Base-by-base conservation (phyloP, 2,797 vertebrate species). In the Hoplostethus mediterraneus region DNA sequence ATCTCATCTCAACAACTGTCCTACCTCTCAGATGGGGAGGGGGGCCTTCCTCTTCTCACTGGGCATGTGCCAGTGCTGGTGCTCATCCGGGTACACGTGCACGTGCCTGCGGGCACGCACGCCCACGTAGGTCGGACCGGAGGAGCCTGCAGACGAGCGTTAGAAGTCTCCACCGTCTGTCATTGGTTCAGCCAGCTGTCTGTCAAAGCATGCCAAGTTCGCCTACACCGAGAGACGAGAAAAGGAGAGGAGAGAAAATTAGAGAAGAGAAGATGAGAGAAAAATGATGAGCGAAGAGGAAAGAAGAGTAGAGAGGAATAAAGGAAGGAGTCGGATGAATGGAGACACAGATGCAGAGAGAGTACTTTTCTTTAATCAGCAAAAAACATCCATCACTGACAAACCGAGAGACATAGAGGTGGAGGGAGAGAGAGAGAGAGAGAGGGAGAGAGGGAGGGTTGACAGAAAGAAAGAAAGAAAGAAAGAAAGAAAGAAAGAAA, bases 31-130 rank as follows among this genome's bases (percentile, higher is more conserved):
- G 28, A n/a, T 16, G 60, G 63, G 63, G 63, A n/a, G 48, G 63
- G 61, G 21, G 61, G 67, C 2, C 31, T 55, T 48, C 79, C 59
- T 75, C 78, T 73, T 72, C 73, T 77, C 56, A 57, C 73, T 6
- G 73, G 47, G 38, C 45, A 53, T 2, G 1, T 63, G 56, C 16
- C 56, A 21, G 44, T 21, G 40, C 56, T 36, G 71, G 51, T 11
- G 48, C 69, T 71, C 78, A 79, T 82, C 67, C 51, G 47, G 54
- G 81, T 73, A 63, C 75, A 70, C 54, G 2, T 11, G 68, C 58
- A 62, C 51, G 12, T n/a, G 28, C 33, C 31, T 2, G 42, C 7
- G 40, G 25, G 45, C 10, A n/a, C 6, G 0, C 61, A 36, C 47
- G 5, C 55, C 49, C 40, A 47, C 3, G 5, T 7, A 4, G 42